Percentiles rank a stretch among this genome's conserved stretches.
phyloP scores from a whole-genome alignment of 2,888 invertebrate species.

The Nysson spinosus region DNA sequence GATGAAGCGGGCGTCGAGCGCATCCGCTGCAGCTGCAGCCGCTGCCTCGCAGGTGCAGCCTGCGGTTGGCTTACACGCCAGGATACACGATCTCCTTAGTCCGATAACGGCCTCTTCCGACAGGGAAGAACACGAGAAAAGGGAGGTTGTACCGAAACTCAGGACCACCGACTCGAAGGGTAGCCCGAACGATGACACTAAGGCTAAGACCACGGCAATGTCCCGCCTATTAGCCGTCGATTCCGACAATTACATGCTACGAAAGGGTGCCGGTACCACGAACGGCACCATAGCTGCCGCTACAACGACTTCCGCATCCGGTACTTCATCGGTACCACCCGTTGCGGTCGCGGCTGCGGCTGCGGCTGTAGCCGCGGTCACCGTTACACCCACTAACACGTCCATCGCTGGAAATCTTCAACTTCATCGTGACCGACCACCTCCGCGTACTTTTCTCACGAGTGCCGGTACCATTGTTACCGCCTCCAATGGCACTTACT shows the following conservation, averaged over 20 bases:
- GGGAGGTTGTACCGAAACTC: constrained; percentile 25
- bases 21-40: constrained; percentile 55
- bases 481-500: constrained; percentile 17
- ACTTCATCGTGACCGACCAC: constrained; percentile 19
- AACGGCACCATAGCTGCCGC: constrained; percentile 11
- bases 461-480: background rate
- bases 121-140: constrained; percentile 29
- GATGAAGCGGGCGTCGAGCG: constrained; percentile 63
- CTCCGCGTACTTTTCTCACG: constrained; percentile 10
- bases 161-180: constrained; percentile 37
- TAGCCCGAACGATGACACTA: constrained; percentile 61
- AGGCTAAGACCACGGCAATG: constrained; percentile 69
- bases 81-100: constrained; percentile 50
- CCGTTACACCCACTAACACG: background rate
- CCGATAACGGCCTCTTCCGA: constrained; percentile 31
- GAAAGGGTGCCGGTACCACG: constrained; percentile 62
- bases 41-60: constrained; percentile 58
- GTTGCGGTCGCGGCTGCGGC: background rate
- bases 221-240: constrained; percentile 72
- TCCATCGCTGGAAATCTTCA: constrained; percentile 14
- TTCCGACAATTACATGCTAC: constrained; percentile 76
- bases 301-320: background rate
- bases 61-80: constrained; percentile 41
- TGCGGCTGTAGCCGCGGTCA: background rate
- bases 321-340: background rate